Evolutionary conservation across 37 sponge, comb jelly and placozoan species (phyloP).

Genomic region (Spongilla lacustris): DNA sequence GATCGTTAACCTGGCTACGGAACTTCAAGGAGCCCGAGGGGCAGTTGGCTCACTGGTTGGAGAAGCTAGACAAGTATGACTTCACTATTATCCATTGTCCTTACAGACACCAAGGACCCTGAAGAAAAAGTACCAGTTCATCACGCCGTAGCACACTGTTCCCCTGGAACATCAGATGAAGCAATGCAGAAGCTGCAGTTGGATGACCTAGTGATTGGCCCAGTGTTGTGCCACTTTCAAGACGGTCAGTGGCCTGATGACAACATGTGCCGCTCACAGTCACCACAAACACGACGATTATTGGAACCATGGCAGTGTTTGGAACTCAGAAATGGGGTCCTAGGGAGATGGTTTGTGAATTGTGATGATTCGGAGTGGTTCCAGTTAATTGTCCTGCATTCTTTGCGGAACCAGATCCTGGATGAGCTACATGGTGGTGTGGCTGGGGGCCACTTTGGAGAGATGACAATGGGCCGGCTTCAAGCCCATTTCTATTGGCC

Average conservation of each 20-base stretch:
- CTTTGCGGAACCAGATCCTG: constrained; percentile 10
- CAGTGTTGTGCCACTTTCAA: neutral
- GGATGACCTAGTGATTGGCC: constrained; percentile 6
- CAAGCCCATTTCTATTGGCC: constrained; percentile 42
- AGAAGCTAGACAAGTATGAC: constrained; percentile 14
- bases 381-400: constrained; percentile 19
- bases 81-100: constrained; percentile 44
- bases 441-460: constrained; percentile 38
- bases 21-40: constrained; percentile 51
- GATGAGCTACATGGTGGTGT: constrained; percentile 13
- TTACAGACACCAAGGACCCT: neutral
- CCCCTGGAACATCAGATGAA: too few species aligned
- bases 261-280: neutral
- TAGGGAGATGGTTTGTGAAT: constrained; percentile 8
- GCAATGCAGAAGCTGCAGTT: constrained; percentile 23
- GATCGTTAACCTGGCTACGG: constrained; percentile 21
- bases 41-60: constrained; percentile 45
- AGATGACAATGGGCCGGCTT: constrained; percentile 26
- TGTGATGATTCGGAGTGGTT: neutral
- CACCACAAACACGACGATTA: constrained; percentile 16
- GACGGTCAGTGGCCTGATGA: neutral
- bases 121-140: neutral
- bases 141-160: neutral
- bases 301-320: constrained; percentile 14
- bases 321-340: constrained; percentile 18